A percentile compares a stretch with the other conserved stretches of the same genome.
Conservation (phyloP, 2,797 vertebrate species). For the Myotis daubentonii region DNA sequence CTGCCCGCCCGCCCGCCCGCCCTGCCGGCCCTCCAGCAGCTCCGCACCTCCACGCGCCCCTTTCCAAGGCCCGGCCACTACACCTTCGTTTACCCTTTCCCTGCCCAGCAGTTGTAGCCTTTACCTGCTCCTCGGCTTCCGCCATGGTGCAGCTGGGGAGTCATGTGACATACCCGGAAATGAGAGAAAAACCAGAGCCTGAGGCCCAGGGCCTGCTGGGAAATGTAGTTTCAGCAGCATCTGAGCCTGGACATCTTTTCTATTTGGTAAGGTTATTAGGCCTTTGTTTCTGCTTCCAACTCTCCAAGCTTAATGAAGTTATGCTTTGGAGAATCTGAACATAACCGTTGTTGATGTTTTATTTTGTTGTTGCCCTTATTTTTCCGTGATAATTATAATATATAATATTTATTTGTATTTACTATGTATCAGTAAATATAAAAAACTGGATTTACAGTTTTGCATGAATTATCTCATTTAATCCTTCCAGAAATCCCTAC, state of each 20-base stretch:
- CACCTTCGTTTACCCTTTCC: fast-evolving
- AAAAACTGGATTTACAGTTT: neutral
- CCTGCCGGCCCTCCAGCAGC: neutral
- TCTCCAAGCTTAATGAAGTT: neutral
- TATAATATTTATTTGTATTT: neutral
- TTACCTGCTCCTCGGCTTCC: slow-evolving; percentile 92
- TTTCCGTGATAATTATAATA: neutral
- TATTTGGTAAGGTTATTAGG: fast-evolving
- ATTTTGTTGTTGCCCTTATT: neutral
- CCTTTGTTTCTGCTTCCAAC: neutral
- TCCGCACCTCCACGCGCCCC: neutral
- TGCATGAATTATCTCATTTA: slow-evolving; percentile 22
- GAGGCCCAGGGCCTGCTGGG: slow-evolving; percentile 82
- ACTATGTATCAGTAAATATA: neutral
- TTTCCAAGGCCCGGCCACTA: neutral
- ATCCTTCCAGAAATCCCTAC: neutral
- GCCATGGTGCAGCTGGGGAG: slow-evolving; percentile 85
- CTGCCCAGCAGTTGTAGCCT: fast-evolving
- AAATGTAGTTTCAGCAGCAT: slow-evolving; percentile 85
- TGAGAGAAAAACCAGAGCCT: fast-evolving
- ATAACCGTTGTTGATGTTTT: neutral
- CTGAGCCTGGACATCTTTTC: neutral
- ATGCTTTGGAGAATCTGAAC: neutral
- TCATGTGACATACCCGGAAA: slow-evolving; percentile 87
- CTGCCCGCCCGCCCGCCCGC: neutral